Base-by-base conservation (phyloP, 1,140 invertebrate genomes). In the Drosophila ogumai region DNA sequence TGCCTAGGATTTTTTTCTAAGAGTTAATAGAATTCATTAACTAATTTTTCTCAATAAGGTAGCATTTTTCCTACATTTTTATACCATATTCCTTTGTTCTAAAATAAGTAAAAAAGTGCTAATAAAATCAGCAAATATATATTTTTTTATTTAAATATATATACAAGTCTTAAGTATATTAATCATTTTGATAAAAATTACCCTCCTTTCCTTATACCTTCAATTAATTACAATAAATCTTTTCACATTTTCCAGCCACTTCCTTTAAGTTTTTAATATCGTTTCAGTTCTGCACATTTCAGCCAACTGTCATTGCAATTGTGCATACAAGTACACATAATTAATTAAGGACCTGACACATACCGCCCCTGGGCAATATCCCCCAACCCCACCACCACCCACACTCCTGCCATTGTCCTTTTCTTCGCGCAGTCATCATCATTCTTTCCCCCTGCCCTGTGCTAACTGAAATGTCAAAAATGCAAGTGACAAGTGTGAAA, bases 401-500 rank as follows among this genome's bases (percentile, higher is more conserved):
- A 25, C 49, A 22, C 57, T 19, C 32, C 52, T 28, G 15, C 32
- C 43, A 64, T 41, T 54, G 57, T 69, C 64, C 57, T 65, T 43
- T 64, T 67, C 34, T 36, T 55, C 41, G 47, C 57, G 64, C 44
- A 52, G 50, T 47, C 47, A 55, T 76, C 74, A 76, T 76, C 63
- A 56, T 61, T 31, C 43, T 43, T 47, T 43, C 17, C 32, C 19
- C 41, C 56, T 12, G 31, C 41, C 63, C 69, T 49, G 78, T 79
- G 75, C 80, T 88, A 87, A 88, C 84, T 84, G 84, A 88, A 87
- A 87, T 87, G 84, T 87, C 84, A 88, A 87, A 87, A 87, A 88
- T 87, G 84, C 85, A 88, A 84, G 84, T 87, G 84, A 87, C 84
- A 87, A 87, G 84, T 87, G 84, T 87, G 84, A 87, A 88, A 87